Conservation (phyloP, 1,140 invertebrate species). For the Brachionus koreanus region DNA sequence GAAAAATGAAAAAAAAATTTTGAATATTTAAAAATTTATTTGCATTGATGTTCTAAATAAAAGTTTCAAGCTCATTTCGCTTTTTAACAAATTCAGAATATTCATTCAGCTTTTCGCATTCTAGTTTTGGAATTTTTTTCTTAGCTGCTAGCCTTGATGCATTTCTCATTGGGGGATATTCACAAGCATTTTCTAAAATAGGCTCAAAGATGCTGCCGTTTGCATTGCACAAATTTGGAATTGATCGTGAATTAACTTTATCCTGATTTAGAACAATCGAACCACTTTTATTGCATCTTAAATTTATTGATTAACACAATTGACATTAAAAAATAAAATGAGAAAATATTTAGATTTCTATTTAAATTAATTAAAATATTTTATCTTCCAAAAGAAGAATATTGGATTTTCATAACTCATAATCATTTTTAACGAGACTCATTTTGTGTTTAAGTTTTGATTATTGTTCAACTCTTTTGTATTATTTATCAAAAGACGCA, state of each 20-base stretch:
- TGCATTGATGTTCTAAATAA: background rate
- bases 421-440: too few species aligned
- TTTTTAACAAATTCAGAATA: background rate
- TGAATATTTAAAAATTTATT: too few species aligned
- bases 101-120: background rate
- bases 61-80: background rate
- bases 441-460: too few species aligned
- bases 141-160: background rate
- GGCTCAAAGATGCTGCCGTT: background rate
- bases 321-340: too few species aligned
- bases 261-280: background rate
- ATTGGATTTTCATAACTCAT: too few species aligned
- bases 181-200: background rate
- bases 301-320: background rate
- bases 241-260: background rate
- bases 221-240: background rate
- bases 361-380: too few species aligned
- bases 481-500: too few species aligned
- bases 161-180: background rate
- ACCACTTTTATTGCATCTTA: background rate
- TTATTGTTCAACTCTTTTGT: too few species aligned
- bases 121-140: background rate
- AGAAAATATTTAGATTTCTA: too few species aligned
- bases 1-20: background rate
- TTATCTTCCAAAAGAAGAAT: too few species aligned